These are phyloP conservation scores for Malurus melanocephalus DNA, from an alignment of 2,113 vertebrate species.

Conservation along the genomic window DNA sequence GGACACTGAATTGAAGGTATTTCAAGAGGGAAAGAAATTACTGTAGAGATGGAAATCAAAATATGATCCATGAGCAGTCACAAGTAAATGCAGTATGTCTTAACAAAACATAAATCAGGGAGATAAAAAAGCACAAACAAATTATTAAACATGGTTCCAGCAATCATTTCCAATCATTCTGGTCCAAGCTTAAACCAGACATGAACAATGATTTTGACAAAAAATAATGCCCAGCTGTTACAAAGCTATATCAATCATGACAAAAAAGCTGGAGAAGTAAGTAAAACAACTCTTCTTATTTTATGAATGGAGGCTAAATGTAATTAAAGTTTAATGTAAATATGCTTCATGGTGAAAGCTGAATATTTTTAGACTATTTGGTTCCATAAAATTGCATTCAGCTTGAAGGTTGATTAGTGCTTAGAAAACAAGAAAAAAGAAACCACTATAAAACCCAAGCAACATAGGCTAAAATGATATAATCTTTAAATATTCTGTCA, in stretches of 20 bases:
- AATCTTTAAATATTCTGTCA: not conserved
- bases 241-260: not conserved
- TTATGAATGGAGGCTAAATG: not conserved
- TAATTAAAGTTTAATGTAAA: not conserved
- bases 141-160: not conserved
- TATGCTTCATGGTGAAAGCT: not conserved
- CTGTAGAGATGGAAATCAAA: not conserved
- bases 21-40: not conserved
- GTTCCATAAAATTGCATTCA: not conserved
- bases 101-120: not conserved
- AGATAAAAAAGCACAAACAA: not conserved
- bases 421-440: not conserved
- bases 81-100: not conserved
- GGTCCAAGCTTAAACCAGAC: not conserved
- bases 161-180: not conserved
- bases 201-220: not conserved
- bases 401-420: not conserved
- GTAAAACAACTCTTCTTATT: not conserved
- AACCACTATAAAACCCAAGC: fast-evolving
- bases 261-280: not conserved
- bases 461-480: not conserved
- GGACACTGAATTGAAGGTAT: not conserved
- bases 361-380: not conserved
- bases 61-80: not conserved
- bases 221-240: not conserved